Percentiles rank a stretch among this genome's conserved stretches.
phyloP scores from a whole-genome alignment of 2,888 invertebrate genomes.

The Meta bourneti region DNA sequence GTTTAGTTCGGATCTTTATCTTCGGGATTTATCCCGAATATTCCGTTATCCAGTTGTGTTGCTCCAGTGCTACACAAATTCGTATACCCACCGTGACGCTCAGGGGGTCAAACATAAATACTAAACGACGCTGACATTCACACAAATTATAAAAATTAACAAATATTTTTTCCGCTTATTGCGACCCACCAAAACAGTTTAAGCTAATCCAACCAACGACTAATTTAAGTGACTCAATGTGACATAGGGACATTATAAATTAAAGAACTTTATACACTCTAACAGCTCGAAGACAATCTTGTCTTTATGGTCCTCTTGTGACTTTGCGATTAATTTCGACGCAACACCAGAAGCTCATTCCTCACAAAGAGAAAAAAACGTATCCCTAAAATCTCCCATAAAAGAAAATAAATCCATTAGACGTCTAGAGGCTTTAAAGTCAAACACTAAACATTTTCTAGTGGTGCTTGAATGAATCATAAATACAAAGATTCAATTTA shows the following conservation, averaged over 20 bases:
- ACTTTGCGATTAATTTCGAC: slow-evolving; percentile 17
- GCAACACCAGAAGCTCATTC: neutral
- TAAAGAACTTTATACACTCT: neutral
- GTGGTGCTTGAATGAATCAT: slow-evolving; percentile 43
- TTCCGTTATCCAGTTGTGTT: too few species aligned
- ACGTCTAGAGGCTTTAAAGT: slow-evolving; percentile 29
- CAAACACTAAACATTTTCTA: slow-evolving; percentile 59
- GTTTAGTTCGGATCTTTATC: too few species aligned
- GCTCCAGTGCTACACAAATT: too few species aligned
- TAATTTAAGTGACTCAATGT: too few species aligned
- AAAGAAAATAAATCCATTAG: slow-evolving; percentile 2
- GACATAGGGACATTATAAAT: neutral
- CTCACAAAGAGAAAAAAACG: neutral
- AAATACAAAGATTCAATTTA: slow-evolving; percentile 59
- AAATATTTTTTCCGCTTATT: too few species aligned
- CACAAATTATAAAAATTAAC: too few species aligned
- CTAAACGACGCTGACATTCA: too few species aligned
- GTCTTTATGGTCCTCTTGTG: neutral
- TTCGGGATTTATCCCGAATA: too few species aligned
- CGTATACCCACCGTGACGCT: too few species aligned
- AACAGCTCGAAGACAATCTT: neutral
- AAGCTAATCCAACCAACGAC: too few species aligned
- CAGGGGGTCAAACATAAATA: too few species aligned
- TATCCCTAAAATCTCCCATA: neutral
- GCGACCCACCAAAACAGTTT: too few species aligned